Evolutionary conservation across 2,797 vertebrate species (phyloP), one percentile per base, ranked within the genome.

Genomic region (Luscinia luscinia): DNA sequence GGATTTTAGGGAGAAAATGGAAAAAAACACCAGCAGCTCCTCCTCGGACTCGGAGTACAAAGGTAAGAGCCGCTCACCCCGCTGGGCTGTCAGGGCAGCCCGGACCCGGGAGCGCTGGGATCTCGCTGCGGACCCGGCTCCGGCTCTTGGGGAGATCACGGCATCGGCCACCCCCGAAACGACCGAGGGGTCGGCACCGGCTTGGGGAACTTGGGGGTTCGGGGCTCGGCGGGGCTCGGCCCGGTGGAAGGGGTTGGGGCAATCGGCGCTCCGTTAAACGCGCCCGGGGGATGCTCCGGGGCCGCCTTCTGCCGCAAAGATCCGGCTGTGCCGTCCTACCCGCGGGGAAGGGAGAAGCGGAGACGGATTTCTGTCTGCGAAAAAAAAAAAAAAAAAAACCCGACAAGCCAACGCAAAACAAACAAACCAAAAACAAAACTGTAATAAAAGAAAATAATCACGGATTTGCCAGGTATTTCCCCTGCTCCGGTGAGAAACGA

Each of bases 41-140:
- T 99, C 99, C 1, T 99, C 99, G 32, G 99, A 99, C 95, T 99
- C 99, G 11, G 99, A 99, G 95, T 99, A 99, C 64, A 99, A 99
- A 99, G 99, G 99, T 99, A 98, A 91, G 93, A 77, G 46, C 38
- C 28, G 64, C n/a, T 92, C 51, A 2, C 8, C 16, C 28, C 45
- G 17, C 4, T 18, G 87, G 49, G 48, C 55, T 40, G 9, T 15
- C 28, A 5, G 26, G 54, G 83, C 28, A 41, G 84, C 54, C 55
- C 40, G 55, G 58, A 75, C 58, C 43, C 55, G 70, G 41, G 15
- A 12, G 82, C 73, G 15, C 41, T 1, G 32, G 52, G 48, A 23
- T 24, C 38, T 34, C 57, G 32, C n/a, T 11, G 13, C 4, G 32
- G 27, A 70, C 14, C 19, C 9, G 24, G 36, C 52, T 38, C 36